Base-by-base conservation (phyloP, 2,113 vertebrate genomes). In the Nyctereutes procyonoides region DNA sequence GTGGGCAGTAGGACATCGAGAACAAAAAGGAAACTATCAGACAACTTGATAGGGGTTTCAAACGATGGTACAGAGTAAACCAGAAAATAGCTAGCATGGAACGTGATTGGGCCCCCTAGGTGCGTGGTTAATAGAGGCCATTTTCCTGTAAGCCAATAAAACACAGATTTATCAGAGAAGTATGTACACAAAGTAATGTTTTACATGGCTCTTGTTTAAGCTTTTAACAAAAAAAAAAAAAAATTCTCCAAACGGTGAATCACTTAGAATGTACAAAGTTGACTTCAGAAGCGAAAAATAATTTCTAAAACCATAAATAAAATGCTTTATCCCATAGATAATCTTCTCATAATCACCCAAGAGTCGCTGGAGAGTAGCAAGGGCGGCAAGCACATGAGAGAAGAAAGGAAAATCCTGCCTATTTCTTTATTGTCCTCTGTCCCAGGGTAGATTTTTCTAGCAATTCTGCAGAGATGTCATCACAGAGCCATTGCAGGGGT, bases 1-100 rank as follows among this genome's bases (percentile, higher is more conserved):
- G 16, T 56, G 16, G 56, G 8, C n/a, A 73, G 8, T 0, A 4
- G 51, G 51, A 5, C 4, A 15, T 7, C 0, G 1, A 43, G 35
- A 74, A 19, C 43, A 88, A 93, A 67, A 17, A 17, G 3, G 19
- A 56, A 5, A 79, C 16, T 38, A 5, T 28, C 35, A n/a, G 20
- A 56, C 9, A 60, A 30, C 7, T 38, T 9, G 12, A 43, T 32
- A n/a, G 19, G 9, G 17, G 11, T 1, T 43, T 4, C 24, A 55
- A 24, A 7, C 28, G 80, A 60, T 1, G 38, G 35, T 35, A 43
- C 3, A 2, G 2, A 53, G 9, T 38, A 63, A 85, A 69, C 0
- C 12, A 85, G 32, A 86, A 56, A 83, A 94, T 0, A 43, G 19
- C 19, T 92, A 80, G 43, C 3, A 0, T 60, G 8, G 4, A 8